These are phyloP conservation scores for Drosophila athabasca DNA, from an alignment of 1,140 invertebrate genomes.

Conservation along the genomic window DNA sequence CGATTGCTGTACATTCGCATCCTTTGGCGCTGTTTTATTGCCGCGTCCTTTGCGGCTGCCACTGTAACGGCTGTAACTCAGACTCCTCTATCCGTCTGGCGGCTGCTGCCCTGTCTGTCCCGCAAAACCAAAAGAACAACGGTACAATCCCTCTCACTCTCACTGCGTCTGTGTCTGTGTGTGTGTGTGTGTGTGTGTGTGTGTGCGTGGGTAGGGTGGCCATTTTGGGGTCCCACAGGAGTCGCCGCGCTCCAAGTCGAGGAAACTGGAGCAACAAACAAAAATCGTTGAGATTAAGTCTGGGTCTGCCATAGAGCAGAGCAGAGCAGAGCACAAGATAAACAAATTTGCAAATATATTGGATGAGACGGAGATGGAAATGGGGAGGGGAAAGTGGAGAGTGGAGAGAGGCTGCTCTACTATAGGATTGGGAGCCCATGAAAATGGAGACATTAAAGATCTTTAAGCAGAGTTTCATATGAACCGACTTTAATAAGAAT, in stretches of 20 bases:
- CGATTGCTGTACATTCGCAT: slow-evolving; percentile 5
- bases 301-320: neutral
- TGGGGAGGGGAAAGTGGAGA: neutral
- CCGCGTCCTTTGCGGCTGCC: too few species aligned
- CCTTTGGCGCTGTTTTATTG: slow-evolving; percentile 1
- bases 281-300: slow-evolving; percentile 10
- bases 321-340: slow-evolving; percentile 2
- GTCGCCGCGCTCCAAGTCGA: too few species aligned
- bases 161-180: too few species aligned
- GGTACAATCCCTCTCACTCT: neutral
- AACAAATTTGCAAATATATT: slow-evolving; percentile 16
- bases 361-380: neutral
- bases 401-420: neutral
- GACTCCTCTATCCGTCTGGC: too few species aligned
- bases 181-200: too few species aligned
- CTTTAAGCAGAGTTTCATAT: neutral
- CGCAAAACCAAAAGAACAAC: slow-evolving; percentile 7
- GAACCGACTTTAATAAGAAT: too few species aligned
- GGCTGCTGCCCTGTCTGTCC: neutral
- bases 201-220: slow-evolving; percentile 21
- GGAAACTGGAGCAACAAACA: slow-evolving; percentile 17
- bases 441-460: slow-evolving; percentile 8
- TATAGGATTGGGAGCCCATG: neutral
- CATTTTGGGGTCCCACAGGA: slow-evolving; percentile 25
- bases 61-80: too few species aligned